Percentiles rank a stretch among this genome's conserved stretches.
These are phyloP conservation scores for Aphidoletes aphidimyza DNA, from an alignment of 2,888 invertebrate genomes.

Conservation along the genomic window DNA sequence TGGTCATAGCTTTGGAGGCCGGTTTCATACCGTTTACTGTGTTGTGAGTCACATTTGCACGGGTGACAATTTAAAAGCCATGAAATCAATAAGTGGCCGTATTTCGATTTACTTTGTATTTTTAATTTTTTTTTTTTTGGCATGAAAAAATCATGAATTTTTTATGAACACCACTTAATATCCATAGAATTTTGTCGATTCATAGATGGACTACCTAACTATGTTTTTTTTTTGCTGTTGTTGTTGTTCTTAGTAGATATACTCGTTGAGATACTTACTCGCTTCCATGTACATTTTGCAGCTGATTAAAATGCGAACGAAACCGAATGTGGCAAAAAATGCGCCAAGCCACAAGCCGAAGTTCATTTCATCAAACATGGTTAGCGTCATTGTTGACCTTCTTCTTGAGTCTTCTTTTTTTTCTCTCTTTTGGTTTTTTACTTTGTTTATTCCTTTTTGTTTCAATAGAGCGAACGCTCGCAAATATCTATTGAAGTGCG, in stretches of 20 bases:
- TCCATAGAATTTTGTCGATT: too few species aligned
- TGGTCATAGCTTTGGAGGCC: too few species aligned
- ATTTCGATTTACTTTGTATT: too few species aligned
- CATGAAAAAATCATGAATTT: too few species aligned
- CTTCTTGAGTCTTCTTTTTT: not conserved
- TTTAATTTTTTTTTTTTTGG: too few species aligned
- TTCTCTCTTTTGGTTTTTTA: not conserved
- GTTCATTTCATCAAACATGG: constrained; percentile 23
- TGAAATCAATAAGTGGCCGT: too few species aligned
- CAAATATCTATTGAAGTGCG: not conserved
- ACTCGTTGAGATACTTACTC: not conserved
- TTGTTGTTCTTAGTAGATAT: too few species aligned
- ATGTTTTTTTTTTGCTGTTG: not conserved
- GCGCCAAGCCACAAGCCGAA: constrained; percentile 40
- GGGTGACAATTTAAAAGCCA: too few species aligned
- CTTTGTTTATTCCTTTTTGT: not conserved
- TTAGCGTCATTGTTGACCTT: constrained; percentile 44
- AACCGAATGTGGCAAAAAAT: constrained; percentile 46
- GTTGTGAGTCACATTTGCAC: too few species aligned
- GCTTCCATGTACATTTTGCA: constrained; percentile 13
- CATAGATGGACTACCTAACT: not conserved
- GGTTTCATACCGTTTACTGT: too few species aligned
- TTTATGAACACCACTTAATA: too few species aligned
- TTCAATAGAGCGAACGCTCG: too few species aligned
- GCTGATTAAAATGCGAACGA: constrained; percentile 26